Base-by-base conservation (phyloP, 2,888 invertebrate genomes). In the Nemotelus nigrinus region DNA sequence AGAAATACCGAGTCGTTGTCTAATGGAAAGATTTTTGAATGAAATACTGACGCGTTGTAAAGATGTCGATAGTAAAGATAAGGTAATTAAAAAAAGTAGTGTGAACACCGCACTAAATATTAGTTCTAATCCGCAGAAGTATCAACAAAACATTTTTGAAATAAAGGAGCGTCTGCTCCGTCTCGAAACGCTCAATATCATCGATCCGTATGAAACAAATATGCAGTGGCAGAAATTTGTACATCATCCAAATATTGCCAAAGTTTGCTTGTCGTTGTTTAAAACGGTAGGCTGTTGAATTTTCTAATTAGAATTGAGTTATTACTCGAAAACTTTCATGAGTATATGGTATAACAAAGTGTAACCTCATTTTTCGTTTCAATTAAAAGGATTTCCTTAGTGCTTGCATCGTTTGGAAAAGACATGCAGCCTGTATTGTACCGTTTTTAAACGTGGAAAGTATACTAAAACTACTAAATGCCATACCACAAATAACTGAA, bases 221-320 rank as follows among this genome's bases (percentile, higher is more conserved):
- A 77, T 82, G n/a, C 84, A 86, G 45, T 87, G 87, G 87, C 85
- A 85, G 78, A 85, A 85, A 79, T 87, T 87, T 80, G 83, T 87
- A 44, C 84, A 86, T 80, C 83, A 86, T 79, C 80, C 84, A 5
- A 86, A 87, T 81, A 81, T 87, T 55, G 80, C 84, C 0, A 83
- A 85, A 78, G 80, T 84, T 55, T 83, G 86, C 5, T 84, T 83
- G n/a, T 79, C 84, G 2, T 80, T 84, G 77, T 85, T 87, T 39
- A 84, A 83, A 79, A 83, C 80, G 3, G 80, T 80, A 77, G 72
- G n/a, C 39, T 64, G 45, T 39, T 8, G 55, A 44, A 6, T n/a
- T 55, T 10, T 50, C 10, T 10, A 5, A 25, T n/a, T n/a, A 10
- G 7, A 5, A n/a, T n/a, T 7, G 5, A 67, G 72, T 41, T 45